phyloP scores from a whole-genome alignment of 2,888 invertebrate genomes.

The Mycalesis mineus region DNA sequence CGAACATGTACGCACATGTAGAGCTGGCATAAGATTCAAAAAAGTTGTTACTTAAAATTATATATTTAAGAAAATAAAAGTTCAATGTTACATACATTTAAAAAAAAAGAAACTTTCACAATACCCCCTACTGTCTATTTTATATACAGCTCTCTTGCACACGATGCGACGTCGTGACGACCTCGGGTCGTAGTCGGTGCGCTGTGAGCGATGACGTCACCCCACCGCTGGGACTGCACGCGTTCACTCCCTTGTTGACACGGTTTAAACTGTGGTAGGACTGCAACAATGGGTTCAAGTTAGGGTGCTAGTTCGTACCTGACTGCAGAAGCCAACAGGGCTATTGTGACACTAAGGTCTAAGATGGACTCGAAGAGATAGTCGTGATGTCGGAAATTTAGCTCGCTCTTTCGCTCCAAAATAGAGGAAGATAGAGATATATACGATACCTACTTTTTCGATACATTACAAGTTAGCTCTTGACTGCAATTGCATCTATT shows the following conservation, averaged over 20 bases:
- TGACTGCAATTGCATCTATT: too few species aligned
- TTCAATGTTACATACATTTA: background rate
- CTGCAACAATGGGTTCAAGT: conserved; percentile 68
- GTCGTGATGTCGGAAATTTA: too few species aligned
- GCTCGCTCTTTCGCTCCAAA: too few species aligned
- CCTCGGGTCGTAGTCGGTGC: conserved; percentile 89
- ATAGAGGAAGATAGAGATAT: too few species aligned
- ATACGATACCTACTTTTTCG: too few species aligned
- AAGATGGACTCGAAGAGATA: too few species aligned
- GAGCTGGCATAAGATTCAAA: background rate
- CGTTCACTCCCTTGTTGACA: conserved; percentile 82
- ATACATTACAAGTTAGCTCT: too few species aligned
- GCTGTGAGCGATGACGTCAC: conserved; percentile 88
- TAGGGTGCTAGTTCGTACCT: background rate
- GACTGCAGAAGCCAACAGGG: background rate
- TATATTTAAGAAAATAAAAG: background rate
- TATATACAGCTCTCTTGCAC: conserved; percentile 96
- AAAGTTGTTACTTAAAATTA: too few species aligned
- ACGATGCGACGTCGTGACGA: conserved; percentile 91
- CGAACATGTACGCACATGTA: background rate
- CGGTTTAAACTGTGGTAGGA: conserved; percentile 88
- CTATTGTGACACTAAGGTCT: too few species aligned
- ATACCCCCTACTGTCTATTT: conserved; percentile 39
- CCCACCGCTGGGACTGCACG: conserved; percentile 70
- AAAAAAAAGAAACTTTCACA: conserved; percentile 7